Percentiles rank a stretch among this genome's conserved stretches.
phyloP scores from a whole-genome alignment of 2,797 vertebrate species.

The Catamblyrhynchus diadema region DNA sequence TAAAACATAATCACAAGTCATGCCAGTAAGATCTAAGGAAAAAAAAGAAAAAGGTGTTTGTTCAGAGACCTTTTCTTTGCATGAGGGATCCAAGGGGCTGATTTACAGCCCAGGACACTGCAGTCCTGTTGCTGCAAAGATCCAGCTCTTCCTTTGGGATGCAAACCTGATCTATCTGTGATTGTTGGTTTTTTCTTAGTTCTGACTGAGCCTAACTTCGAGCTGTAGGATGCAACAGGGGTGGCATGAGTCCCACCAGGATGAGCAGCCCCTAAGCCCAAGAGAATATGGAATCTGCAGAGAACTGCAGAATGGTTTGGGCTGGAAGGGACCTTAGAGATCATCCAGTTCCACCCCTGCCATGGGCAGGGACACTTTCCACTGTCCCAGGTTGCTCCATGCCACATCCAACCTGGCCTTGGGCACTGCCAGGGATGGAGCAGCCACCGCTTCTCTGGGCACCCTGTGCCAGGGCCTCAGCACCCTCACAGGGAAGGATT shows the following conservation, averaged over 20 bases:
- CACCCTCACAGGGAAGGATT: not conserved
- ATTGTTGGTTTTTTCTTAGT: not conserved
- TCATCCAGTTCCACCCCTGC: accelerated
- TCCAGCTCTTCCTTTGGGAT: not conserved
- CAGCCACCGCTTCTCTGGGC: not conserved
- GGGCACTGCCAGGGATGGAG: not conserved
- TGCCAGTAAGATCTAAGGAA: not conserved
- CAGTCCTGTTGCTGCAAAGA: not conserved
- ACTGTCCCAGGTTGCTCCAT: accelerated
- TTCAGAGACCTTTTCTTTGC: conserved; percentile 24
- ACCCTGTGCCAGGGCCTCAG: accelerated
- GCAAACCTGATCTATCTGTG: not conserved
- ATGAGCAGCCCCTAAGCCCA: not conserved
- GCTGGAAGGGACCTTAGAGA: not conserved
- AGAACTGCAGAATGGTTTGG: not conserved
- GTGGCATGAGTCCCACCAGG: not conserved
- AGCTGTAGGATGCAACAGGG: not conserved
- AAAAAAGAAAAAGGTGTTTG: not conserved
- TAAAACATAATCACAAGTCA: conserved; percentile 16
- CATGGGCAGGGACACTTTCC: accelerated
- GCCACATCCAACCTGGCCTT: accelerated
- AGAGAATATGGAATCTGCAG: not conserved
- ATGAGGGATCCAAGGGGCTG: not conserved
- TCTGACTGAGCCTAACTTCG: not conserved
- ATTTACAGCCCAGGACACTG: not conserved